Evolutionary conservation across 2,797 vertebrate species (phyloP).

Genomic region (Parauchenoglanis ngamensis): DNA sequence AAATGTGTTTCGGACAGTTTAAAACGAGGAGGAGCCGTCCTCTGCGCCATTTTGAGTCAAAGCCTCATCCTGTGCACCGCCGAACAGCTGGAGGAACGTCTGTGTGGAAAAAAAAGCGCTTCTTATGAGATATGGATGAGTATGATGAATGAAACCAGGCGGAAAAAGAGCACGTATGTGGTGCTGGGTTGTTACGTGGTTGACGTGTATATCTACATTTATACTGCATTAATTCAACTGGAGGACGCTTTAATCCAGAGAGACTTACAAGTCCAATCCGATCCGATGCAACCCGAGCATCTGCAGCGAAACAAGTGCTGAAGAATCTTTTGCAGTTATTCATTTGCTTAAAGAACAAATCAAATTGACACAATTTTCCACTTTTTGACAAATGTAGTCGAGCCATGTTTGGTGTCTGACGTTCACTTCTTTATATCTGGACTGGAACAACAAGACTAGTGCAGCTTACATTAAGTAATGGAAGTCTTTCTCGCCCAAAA

Average conservation of each 20-base stretch:
- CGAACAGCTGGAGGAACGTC: slow-evolving; percentile 52
- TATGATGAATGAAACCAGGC: slow-evolving; percentile 24
- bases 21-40: slow-evolving; percentile 60
- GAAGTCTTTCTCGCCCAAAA: neutral
- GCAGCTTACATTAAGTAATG: neutral
- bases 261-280: neutral
- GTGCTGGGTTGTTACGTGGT: neutral
- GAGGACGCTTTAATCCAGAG: neutral
- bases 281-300: neutral
- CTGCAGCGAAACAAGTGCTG: neutral
- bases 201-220: neutral
- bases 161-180: slow-evolving; percentile 10
- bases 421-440: neutral
- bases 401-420: neutral
- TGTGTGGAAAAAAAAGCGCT: neutral
- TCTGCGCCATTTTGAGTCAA: slow-evolving; percentile 61
- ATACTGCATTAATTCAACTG: neutral
- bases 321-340: neutral
- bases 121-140: slow-evolving; percentile 19
- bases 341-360: neutral
- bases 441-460: neutral
- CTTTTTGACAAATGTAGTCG: neutral
- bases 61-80: slow-evolving; percentile 51
- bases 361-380: no score
- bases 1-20: slow-evolving; percentile 67